phyloP scores from a whole-genome alignment of 2,113 vertebrate genomes.

The Diadophis punctatus region DNA sequence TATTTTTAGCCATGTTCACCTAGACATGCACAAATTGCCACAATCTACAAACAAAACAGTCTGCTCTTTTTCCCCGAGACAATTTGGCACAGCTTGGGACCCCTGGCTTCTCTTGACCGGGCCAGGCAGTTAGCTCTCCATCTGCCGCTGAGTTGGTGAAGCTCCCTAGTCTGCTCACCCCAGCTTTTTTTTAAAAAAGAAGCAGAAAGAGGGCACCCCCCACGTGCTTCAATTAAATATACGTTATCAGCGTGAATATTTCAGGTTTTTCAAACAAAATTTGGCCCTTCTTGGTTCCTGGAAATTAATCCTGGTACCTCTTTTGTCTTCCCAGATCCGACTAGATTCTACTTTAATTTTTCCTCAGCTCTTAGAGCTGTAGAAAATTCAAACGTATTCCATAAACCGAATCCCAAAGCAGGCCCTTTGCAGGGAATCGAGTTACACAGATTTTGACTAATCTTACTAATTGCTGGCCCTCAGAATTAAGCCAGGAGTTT shows the following conservation, averaged over 20 bases:
- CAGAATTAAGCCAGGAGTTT: not conserved
- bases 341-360: not conserved
- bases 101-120: slow-evolving; percentile 48
- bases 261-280: not conserved
- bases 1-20: slow-evolving; percentile 77
- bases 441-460: not conserved
- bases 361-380: not conserved
- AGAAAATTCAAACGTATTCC: not conserved
- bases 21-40: slow-evolving; percentile 81
- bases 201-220: no score
- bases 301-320: not conserved
- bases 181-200: not conserved
- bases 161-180: not conserved
- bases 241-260: not conserved
- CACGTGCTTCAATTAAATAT: not conserved
- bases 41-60: slow-evolving; percentile 73
- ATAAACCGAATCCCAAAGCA: not conserved
- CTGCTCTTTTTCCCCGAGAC: slow-evolving; percentile 57
- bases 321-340: not conserved
- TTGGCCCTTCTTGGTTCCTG: not conserved
- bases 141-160: not conserved
- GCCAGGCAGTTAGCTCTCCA: not conserved
- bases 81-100: slow-evolving; percentile 58
- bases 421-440: not conserved
- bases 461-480: not conserved